Evolutionary conservation across 1,140 invertebrate species (phyloP), one percentile per base, ranked within the genome.

Genomic region (Dendroctonus ponderosae): DNA sequence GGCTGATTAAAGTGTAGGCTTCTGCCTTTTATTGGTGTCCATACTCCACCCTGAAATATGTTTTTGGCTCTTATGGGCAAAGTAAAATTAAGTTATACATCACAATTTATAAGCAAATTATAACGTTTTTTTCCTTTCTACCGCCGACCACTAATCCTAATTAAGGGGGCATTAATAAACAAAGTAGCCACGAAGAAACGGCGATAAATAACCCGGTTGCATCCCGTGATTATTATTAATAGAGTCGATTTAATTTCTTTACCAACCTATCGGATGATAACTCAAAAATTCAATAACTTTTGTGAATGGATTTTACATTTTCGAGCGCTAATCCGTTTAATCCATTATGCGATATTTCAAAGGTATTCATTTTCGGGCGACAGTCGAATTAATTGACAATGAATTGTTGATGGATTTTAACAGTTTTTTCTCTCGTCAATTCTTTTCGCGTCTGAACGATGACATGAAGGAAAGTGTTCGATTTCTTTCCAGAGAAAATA

Each of bases 401-500:
- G 26, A 26, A 26, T 26, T 26, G 26, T 26, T 26, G 26, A 26
- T 26, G 26, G 26, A 26, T 26, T 26, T 26, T 26, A 26, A 26
- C 26, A 26, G 26, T 26, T 26, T 26, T 26, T 26, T 26, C 3
- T 26, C 26, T 26, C n/a, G n/a, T n/a, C n/a, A n/a, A n/a, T n/a
- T n/a, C n/a, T n/a, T n/a, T n/a, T n/a, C 26, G 1, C 26, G 26
- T 26, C 26, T 26, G 26, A 26, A 26, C 26, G 26, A 26, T 26
- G 26, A 26, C 26, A 26, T 26, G 57, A 5, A 15, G 37, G 14
- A 59, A 59, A 59, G 7, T 48, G 26, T 59, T 44, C 57, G 37
- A 59, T 59, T 59, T 37, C 43, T 12, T 59, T 46, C 44, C 48
- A 59, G 57, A 59, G 44, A 59, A 46, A 59, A 26, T 59, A 59